Percentiles rank a stretch among this genome's conserved stretches.
These are phyloP conservation scores for Clarias batrachus DNA, from an alignment of 2,113 vertebrate species.

Conservation along the genomic window DNA sequence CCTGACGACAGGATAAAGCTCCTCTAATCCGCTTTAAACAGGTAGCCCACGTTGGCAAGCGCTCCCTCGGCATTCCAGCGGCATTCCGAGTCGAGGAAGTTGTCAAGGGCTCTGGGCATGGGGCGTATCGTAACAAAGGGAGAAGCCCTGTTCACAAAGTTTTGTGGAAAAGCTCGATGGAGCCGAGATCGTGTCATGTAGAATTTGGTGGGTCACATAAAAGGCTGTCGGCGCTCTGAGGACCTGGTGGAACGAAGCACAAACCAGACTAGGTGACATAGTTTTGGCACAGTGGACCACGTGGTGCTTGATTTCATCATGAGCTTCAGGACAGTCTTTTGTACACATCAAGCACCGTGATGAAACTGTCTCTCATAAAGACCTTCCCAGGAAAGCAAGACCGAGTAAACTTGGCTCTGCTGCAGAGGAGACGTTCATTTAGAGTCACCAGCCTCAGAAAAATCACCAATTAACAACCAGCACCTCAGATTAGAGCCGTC, in stretches of 20 bases:
- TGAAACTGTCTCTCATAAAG: no score
- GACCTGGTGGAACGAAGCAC: neutral
- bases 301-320: slow-evolving; percentile 51
- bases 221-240: slow-evolving; percentile 6
- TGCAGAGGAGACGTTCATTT: no score
- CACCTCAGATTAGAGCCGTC: no score
- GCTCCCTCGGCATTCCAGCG: slow-evolving; percentile 77
- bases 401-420: no score
- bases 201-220: slow-evolving; percentile 59
- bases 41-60: slow-evolving; percentile 76
- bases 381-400: no score
- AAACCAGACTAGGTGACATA: neutral
- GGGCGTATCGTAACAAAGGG: slow-evolving; percentile 71
- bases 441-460: no score
- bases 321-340: slow-evolving; percentile 13
- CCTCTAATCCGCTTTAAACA: slow-evolving; percentile 83
- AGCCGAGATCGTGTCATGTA: slow-evolving; percentile 62
- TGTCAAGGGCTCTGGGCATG: slow-evolving; percentile 73
- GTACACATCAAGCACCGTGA: no score
- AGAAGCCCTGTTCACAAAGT: slow-evolving; percentile 67
- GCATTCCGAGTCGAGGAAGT: slow-evolving; percentile 82
- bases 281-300: slow-evolving; percentile 10
- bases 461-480: no score
- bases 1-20: slow-evolving; percentile 83
- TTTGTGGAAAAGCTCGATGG: slow-evolving; percentile 70